Evolutionary conservation across 2,888 invertebrate genomes (phyloP).

Genomic region (Auanema sp.): DNA sequence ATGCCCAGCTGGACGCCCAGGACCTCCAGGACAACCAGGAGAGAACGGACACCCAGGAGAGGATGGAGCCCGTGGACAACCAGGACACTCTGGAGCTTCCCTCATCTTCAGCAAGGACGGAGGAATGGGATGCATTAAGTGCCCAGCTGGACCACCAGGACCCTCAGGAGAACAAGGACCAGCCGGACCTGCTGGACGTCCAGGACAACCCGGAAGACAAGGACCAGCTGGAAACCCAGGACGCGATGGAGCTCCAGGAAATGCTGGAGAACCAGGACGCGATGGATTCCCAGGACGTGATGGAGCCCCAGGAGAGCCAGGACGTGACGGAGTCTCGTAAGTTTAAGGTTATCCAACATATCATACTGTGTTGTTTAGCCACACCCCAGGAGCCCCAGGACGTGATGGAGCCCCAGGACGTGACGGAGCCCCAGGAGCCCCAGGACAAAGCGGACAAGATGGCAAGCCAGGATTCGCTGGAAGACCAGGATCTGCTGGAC

Average conservation of each 20-base stretch:
- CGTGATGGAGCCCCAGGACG: conserved; percentile 1
- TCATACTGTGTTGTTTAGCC: background rate
- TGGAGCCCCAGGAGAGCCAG: conserved; percentile 5
- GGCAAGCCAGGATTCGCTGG: conserved; percentile 2
- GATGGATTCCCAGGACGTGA: conserved; percentile 4
- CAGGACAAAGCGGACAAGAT: background rate
- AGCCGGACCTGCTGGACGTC: conserved; percentile 2
- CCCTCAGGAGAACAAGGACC: background rate
- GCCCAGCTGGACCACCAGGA: conserved; percentile 5
- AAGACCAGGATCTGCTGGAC: background rate
- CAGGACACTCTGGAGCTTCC: background rate
- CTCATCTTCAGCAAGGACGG: conserved; percentile 3
- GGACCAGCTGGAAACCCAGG: conserved; percentile 2
- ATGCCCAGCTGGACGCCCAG: too few species aligned
- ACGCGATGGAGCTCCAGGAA: background rate
- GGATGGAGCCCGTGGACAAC: too few species aligned
- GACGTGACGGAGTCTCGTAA: background rate
- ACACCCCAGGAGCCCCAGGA: conserved; percentile 3
- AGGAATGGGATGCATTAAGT: background rate
- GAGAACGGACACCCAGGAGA: too few species aligned
- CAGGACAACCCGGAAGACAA: conserved; percentile 2
- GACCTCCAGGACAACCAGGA: too few species aligned
- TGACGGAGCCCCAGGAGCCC: background rate
- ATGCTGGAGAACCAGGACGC: background rate
- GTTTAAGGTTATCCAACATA: background rate